Evolutionary conservation across 2,797 vertebrate genomes (phyloP).

Genomic region (Poeciliopsis infans): DNA sequence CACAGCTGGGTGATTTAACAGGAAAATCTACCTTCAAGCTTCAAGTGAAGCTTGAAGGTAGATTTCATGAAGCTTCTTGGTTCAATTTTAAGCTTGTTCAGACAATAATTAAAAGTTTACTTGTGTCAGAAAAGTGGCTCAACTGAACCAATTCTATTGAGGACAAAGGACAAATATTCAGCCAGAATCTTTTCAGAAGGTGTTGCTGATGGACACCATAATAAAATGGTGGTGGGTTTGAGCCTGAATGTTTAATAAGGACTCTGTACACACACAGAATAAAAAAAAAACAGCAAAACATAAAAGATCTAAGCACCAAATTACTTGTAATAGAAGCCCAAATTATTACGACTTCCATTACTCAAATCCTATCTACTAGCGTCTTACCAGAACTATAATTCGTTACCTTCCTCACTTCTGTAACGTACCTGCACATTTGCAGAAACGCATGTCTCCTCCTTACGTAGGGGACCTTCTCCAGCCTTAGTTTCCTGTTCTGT

Average conservation of each 20-base stretch:
- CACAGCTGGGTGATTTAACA: not conserved
- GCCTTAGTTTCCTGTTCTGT: not conserved
- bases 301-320: not conserved
- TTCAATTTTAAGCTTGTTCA: not conserved
- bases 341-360: not conserved
- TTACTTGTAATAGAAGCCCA: not conserved
- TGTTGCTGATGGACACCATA: not conserved
- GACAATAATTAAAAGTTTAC: not conserved
- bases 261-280: not conserved
- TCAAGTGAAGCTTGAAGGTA: not conserved
- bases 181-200: not conserved
- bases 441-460: not conserved
- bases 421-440: not conserved
- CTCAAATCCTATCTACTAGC: not conserved
- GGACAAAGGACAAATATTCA: not conserved
- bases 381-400: not conserved
- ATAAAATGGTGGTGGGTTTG: not conserved
- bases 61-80: not conserved
- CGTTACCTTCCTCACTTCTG: not conserved
- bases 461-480: not conserved
- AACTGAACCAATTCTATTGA: not conserved
- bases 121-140: not conserved
- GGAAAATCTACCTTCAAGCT: too few relatives aligned
- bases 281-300: not conserved
- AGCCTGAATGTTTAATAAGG: not conserved